Base-by-base conservation (phyloP, 2,888 invertebrate species). In the Aricia artaxerxes region DNA sequence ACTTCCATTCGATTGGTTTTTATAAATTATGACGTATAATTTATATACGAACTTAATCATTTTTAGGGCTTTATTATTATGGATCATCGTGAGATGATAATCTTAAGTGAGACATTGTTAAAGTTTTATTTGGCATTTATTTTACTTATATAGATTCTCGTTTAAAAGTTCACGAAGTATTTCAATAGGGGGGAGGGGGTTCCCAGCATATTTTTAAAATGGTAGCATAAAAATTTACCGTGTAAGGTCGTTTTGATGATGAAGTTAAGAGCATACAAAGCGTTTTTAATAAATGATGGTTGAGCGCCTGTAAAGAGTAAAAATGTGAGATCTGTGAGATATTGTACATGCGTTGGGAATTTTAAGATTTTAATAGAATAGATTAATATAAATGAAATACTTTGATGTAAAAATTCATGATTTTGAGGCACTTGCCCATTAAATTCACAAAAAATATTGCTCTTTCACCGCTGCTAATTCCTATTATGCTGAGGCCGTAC, bases 241-340 rank as follows among this genome's bases (percentile, higher is more conserved):
- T 11, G 4, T 31, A 64, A 31, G 11, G 31, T 3, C 31, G 31
- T 64, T 64, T 31, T 4, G 31, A 64, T 64, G 64, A 64, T 64
- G 64, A 64, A 64, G 9, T 11, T 31, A 64, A 31, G 64, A 31
- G 64, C 64, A 64, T 64, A 64, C 64, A 64, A 64, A 64, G 64
- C 4, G 64, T 31, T 64, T 61, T 64, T 64, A 64, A 64, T 64
- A 64, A 64, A 64, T 64, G 31, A 64, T 9, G 7, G 64, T 24
- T 9, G 64, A 64, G 31, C 24, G 64, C 11, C 31, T 24, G 64
- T 31, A 31, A 64, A 61, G 31, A 64, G 64, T 31, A 31, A 64
- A 61, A 64, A 64, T 64, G 64, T 64, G 9, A 64, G 64, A 31
- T 31, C 64, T 64, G 24, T 4, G 11, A 64, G 64, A 64, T 9